These are phyloP conservation scores for Archilochus colubris DNA, from an alignment of 2,113 vertebrate species.

Conservation along the genomic window DNA sequence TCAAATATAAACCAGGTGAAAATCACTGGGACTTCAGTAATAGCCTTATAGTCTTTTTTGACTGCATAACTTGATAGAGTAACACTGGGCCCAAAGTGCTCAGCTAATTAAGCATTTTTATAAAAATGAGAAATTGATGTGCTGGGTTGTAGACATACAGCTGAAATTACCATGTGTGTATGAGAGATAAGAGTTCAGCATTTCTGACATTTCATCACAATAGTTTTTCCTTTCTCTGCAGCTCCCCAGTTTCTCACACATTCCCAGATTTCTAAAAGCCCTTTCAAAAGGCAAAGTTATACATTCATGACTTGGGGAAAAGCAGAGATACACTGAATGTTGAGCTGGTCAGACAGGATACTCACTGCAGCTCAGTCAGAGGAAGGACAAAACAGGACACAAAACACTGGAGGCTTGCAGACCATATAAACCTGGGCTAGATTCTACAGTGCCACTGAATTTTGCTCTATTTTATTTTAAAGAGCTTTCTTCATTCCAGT, in stretches of 20 bases:
- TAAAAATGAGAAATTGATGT: background rate
- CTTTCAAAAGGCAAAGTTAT: background rate
- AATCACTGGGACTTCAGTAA: background rate
- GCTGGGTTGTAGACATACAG: background rate
- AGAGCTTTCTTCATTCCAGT: background rate
- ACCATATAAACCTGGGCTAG: background rate
- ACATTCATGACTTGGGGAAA: background rate
- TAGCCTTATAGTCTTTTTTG: background rate
- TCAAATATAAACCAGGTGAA: background rate
- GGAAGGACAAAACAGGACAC: background rate
- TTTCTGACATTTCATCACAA: background rate
- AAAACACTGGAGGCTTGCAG: background rate
- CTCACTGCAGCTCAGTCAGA: background rate
- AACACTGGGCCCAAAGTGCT: background rate
- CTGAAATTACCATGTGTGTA: background rate
- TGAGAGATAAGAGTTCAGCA: background rate
- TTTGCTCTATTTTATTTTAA: conserved; percentile 29
- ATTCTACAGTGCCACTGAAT: background rate
- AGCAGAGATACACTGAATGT: background rate
- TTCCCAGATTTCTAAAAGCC: background rate
- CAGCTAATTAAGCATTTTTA: conserved; percentile 19
- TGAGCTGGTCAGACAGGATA: background rate
- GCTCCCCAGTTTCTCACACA: background rate
- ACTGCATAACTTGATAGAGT: background rate
- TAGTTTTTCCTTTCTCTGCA: background rate